phyloP scores from a whole-genome alignment of 2,113 vertebrate species.

The Cromileptes altivelis region DNA sequence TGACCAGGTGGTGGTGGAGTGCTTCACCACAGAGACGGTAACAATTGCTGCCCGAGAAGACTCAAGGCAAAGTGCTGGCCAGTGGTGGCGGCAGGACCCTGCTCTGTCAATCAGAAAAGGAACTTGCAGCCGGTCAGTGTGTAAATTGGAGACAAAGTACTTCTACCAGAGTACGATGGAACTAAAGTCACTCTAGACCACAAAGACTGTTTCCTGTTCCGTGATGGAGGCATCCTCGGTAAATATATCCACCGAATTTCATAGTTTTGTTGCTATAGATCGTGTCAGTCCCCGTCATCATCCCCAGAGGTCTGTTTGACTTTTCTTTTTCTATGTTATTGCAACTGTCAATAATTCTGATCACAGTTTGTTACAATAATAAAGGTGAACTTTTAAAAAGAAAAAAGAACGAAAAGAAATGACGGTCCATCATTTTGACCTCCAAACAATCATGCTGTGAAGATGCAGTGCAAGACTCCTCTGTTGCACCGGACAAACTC shows the following conservation, averaged over 20 bases:
- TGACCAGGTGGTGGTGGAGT: slow-evolving; percentile 73
- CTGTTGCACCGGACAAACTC: no score
- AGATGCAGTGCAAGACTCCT: no score
- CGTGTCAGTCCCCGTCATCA: slow-evolving; percentile 73
- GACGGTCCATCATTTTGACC: no score
- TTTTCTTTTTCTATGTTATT: slow-evolving; percentile 78
- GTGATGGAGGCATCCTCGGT: slow-evolving; percentile 96
- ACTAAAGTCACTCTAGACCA: slow-evolving; percentile 95
- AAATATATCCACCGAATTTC: slow-evolving; percentile 91
- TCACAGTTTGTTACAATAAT: slow-evolving; percentile 86
- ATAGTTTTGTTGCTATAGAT: slow-evolving; percentile 11
- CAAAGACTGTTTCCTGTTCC: slow-evolving; percentile 98
- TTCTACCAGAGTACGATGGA: slow-evolving; percentile 97
- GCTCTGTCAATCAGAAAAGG: slow-evolving; percentile 89
- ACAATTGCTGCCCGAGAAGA: slow-evolving; percentile 90
- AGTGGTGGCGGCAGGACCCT: slow-evolving; percentile 93
- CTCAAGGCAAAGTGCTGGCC: slow-evolving; percentile 96
- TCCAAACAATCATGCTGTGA: no score
- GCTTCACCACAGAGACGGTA: no score
- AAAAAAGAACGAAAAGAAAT: no score
- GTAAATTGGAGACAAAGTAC: slow-evolving; percentile 95
- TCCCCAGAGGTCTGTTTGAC: slow-evolving; percentile 75
- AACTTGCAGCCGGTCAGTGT: slow-evolving; percentile 90
- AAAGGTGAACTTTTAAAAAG: slow-evolving; percentile 66
- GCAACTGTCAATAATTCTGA: slow-evolving; percentile 93